Percentiles rank a stretch among this genome's conserved stretches.
These are phyloP conservation scores for Teinopalpus imperialis DNA, from an alignment of 2,888 invertebrate genomes.

Conservation along the genomic window DNA sequence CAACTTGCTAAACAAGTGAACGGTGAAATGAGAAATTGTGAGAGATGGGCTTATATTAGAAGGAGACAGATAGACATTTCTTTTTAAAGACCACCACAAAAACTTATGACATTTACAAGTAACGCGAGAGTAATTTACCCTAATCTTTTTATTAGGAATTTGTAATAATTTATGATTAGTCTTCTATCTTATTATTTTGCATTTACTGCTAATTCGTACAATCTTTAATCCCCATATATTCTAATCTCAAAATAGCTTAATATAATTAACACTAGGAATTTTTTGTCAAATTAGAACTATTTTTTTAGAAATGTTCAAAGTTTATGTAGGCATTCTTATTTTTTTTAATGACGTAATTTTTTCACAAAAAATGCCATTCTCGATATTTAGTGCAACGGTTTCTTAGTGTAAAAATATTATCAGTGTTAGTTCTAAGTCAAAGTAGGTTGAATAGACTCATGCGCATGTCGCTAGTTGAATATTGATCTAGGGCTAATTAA, in stretches of 20 bases:
- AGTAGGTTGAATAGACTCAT: constrained; percentile 1
- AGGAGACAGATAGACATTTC: constrained; percentile 48
- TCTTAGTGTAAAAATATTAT: not conserved
- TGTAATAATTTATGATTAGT: too few species aligned
- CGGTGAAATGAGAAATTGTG: constrained; percentile 81
- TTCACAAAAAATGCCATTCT: too few species aligned
- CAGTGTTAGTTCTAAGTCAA: constrained; percentile 8
- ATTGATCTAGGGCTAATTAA: constrained; percentile 40
- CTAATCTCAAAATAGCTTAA: too few species aligned
- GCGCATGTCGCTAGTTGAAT: constrained; percentile 5
- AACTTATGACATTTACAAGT: constrained; percentile 16
- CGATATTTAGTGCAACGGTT: too few species aligned
- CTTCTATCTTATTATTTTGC: too few species aligned
- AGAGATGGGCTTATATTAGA: constrained; percentile 61
- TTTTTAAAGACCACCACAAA: constrained; percentile 32
- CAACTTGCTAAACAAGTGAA: constrained; percentile 79
- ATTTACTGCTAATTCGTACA: too few species aligned
- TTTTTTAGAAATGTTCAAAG: too few species aligned
- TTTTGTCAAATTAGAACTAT: too few species aligned
- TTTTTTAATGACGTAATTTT: too few species aligned
- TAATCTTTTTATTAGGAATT: not conserved
- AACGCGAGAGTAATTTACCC: not conserved
- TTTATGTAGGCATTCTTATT: too few species aligned
- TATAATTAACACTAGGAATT: too few species aligned
- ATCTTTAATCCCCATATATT: too few species aligned